Percentiles rank a stretch among this genome's conserved stretches.
These are phyloP conservation scores for Aphodius granarius DNA, from an alignment of 2,888 invertebrate genomes.

Conservation along the genomic window DNA sequence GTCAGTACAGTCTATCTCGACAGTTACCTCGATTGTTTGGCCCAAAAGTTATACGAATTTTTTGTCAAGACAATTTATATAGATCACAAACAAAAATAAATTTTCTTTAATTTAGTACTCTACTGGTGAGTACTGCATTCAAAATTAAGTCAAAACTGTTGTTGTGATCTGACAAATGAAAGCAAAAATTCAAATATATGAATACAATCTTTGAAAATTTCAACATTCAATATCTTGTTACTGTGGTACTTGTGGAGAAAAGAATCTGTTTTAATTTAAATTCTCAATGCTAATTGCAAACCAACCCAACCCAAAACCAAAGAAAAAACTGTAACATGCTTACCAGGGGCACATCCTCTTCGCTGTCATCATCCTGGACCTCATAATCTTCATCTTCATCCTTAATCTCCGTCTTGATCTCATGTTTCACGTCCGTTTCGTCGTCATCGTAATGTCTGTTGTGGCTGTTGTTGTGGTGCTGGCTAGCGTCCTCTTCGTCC, in stretches of 20 bases:
- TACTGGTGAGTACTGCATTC: too few relatives aligned
- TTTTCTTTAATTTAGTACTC: background rate
- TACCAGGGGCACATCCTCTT: slow-evolving; percentile 79
- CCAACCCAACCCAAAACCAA: too few relatives aligned
- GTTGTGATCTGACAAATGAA: too few relatives aligned
- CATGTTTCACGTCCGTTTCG: slow-evolving; percentile 49
- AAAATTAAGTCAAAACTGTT: too few relatives aligned
- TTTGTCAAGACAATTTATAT: background rate
- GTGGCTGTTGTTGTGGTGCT: slow-evolving; percentile 32
- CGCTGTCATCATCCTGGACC: slow-evolving; percentile 56
- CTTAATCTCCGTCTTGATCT: slow-evolving; percentile 49
- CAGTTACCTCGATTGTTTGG: background rate
- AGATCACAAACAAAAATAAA: background rate
- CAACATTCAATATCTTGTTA: too few relatives aligned
- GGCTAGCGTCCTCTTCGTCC: slow-evolving; percentile 36
- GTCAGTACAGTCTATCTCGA: background rate
- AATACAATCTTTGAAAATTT: too few relatives aligned
- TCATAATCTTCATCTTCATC: slow-evolving; percentile 62
- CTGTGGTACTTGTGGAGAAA: too few relatives aligned
- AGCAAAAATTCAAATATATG: too few relatives aligned
- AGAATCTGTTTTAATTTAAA: too few relatives aligned
- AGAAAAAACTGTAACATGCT: slow-evolving; percentile 42
- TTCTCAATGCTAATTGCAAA: too few relatives aligned
- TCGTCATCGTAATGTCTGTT: slow-evolving; percentile 55
- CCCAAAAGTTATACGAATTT: background rate